phyloP scores from a whole-genome alignment of 2,888 invertebrate species.

The Itoplectis maculator region DNA sequence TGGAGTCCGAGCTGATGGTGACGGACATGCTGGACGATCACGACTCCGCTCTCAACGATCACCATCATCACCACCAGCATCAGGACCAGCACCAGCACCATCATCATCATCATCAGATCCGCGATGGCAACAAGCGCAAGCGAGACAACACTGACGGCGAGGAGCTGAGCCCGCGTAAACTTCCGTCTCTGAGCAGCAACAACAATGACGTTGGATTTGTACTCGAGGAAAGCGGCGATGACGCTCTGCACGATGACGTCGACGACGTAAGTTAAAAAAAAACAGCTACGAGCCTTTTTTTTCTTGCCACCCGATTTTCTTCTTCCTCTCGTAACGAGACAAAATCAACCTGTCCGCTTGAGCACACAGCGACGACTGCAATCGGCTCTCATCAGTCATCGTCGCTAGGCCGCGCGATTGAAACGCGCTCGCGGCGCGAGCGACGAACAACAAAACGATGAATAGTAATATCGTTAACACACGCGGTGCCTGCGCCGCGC shows the following conservation, averaged over 20 bases:
- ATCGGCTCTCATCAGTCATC: background rate
- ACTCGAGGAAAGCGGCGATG: constrained; percentile 79
- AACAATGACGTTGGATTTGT: constrained; percentile 83
- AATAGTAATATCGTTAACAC: constrained; percentile 16
- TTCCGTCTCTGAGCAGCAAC: constrained; percentile 79
- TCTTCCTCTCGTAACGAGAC: constrained; percentile 12
- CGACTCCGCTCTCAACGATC: constrained; percentile 72
- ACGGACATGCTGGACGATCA: constrained; percentile 82
- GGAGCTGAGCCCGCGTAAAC: constrained; percentile 79
- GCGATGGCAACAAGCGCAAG: constrained; percentile 77
- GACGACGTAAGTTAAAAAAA: constrained; percentile 80
- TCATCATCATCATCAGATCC: constrained; percentile 66
- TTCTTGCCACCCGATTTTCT: background rate
- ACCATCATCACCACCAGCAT: constrained; percentile 63
- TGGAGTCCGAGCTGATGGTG: constrained; percentile 82
- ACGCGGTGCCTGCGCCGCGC: background rate
- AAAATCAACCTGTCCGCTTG: constrained; percentile 9
- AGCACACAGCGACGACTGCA: constrained; percentile 9
- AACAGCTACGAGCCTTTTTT: constrained; percentile 31
- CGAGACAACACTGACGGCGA: constrained; percentile 76
- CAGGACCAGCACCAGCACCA: constrained; percentile 66
- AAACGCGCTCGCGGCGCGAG: background rate
- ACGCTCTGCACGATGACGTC: constrained; percentile 78
- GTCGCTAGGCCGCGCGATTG: constrained; percentile 1
- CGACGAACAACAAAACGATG: constrained; percentile 26